Conservation (phyloP, 2,888 invertebrate species). For the Daptonema setosum region DNA sequence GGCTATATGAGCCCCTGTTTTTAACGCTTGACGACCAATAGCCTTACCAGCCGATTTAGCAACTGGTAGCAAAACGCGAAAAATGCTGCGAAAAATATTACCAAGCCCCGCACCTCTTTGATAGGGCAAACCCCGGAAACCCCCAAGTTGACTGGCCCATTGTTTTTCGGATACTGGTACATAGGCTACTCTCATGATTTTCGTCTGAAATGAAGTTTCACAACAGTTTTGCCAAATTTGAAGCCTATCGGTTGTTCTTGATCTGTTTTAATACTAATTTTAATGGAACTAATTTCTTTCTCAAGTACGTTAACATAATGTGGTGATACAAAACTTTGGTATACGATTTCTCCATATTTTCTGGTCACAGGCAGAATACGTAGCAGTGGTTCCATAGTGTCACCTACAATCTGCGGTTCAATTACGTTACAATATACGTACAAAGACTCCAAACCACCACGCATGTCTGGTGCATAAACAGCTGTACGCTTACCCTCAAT, state of each 20-base stretch:
- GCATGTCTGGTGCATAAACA: neutral
- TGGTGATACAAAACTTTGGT: neutral
- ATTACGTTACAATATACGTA: conserved; percentile 2
- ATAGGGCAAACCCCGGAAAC: neutral
- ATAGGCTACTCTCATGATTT: neutral
- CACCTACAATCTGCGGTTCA: conserved; percentile 1
- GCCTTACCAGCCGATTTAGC: neutral
- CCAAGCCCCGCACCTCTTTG: neutral
- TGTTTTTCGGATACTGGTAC: neutral
- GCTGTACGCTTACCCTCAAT: neutral
- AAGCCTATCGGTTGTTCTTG: neutral
- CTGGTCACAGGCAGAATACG: neutral
- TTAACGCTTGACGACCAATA: neutral
- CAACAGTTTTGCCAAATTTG: conserved; percentile 2
- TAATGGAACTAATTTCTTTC: neutral
- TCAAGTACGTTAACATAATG: conserved; percentile 1
- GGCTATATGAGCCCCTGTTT: neutral
- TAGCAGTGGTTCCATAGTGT: neutral
- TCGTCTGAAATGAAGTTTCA: conserved; percentile 4
- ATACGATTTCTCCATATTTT: neutral
- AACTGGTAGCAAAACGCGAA: neutral
- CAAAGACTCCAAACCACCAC: neutral
- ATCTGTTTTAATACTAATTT: neutral
- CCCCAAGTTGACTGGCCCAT: neutral
- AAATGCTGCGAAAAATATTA: neutral